Percentiles rank a stretch among this genome's conserved stretches.
Evolutionary conservation across 2,113 vertebrate genomes (phyloP).

Genomic region (Nycticebus coucang): DNA sequence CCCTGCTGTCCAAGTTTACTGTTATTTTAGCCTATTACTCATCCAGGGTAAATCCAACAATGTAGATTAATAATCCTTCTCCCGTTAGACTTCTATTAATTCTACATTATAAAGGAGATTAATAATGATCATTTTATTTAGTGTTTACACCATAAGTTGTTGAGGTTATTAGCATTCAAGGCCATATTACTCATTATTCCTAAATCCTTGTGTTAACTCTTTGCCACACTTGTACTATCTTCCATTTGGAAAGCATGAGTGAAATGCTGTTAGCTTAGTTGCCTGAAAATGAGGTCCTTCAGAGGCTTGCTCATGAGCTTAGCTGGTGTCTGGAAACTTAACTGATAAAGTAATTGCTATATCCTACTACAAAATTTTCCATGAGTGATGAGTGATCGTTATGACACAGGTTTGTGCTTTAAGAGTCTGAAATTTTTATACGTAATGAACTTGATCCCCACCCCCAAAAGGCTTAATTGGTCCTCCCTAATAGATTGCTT

Average conservation of each 20-base stretch:
- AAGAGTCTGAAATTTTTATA: not conserved
- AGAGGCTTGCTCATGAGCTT: not conserved
- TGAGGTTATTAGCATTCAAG: not conserved
- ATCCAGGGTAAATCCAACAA: not conserved
- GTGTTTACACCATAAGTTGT: not conserved
- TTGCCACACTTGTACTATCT: not conserved
- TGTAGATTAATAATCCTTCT: not conserved
- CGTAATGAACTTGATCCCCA: not conserved
- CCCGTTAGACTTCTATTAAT: not conserved
- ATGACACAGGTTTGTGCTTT: not conserved
- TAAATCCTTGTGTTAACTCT: not conserved
- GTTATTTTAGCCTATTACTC: constrained; percentile 35
- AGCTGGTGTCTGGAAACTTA: not conserved
- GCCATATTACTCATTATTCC: not conserved
- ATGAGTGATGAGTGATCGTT: not conserved
- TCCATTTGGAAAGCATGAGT: not conserved
- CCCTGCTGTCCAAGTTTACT: not conserved
- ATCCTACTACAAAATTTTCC: not conserved
- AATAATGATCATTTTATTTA: constrained; percentile 21
- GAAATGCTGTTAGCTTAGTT: not conserved
- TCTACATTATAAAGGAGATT: not conserved
- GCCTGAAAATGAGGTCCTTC: not conserved
- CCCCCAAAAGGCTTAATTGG: not conserved
- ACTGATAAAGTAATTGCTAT: not conserved
- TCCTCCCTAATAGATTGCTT: not conserved